Evolutionary conservation across 1,140 invertebrate genomes (phyloP).

Genomic region (Sinonovacula constricta): DNA sequence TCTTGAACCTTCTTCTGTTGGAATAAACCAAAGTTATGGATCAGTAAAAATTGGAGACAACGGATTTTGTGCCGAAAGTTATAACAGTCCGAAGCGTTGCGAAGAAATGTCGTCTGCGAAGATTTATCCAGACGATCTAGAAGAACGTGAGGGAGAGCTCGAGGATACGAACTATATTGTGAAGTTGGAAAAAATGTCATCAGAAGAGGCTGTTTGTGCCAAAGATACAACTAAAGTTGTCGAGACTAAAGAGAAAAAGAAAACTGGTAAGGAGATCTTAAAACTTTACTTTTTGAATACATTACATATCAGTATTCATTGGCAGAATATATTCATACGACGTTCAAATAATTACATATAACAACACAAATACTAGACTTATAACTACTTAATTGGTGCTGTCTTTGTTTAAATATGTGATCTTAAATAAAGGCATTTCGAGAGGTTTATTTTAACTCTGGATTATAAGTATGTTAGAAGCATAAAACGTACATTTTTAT

Average conservation of each 20-base stretch:
- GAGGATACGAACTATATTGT: slow-evolving; percentile 50
- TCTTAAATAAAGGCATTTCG: too few relatives aligned
- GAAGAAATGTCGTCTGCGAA: not conserved
- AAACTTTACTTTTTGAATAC: too few relatives aligned
- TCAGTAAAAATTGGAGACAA: not conserved
- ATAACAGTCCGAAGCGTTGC: not conserved
- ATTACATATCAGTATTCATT: too few relatives aligned
- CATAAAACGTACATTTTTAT: too few relatives aligned
- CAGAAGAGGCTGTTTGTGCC: slow-evolving; percentile 8
- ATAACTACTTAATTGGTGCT: too few relatives aligned
- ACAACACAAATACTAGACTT: too few relatives aligned
- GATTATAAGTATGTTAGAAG: too few relatives aligned
- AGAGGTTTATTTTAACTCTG: too few relatives aligned
- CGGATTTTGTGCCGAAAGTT: not conserved
- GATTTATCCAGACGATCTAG: not conserved
- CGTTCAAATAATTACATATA: too few relatives aligned
- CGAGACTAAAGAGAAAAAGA: slow-evolving; percentile 30
- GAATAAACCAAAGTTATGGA: not conserved
- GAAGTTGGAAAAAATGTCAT: slow-evolving; percentile 48
- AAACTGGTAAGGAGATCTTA: too few relatives aligned
- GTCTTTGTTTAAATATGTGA: too few relatives aligned
- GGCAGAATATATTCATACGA: too few relatives aligned
- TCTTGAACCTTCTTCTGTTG: not conserved
- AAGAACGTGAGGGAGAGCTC: slow-evolving; percentile 1
- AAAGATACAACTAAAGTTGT: slow-evolving; percentile 13